Percentiles rank a stretch among this genome's conserved stretches.
These are phyloP conservation scores for Himalopsyche tibetana DNA, from an alignment of 2,888 invertebrate genomes.

Conservation along the genomic window DNA sequence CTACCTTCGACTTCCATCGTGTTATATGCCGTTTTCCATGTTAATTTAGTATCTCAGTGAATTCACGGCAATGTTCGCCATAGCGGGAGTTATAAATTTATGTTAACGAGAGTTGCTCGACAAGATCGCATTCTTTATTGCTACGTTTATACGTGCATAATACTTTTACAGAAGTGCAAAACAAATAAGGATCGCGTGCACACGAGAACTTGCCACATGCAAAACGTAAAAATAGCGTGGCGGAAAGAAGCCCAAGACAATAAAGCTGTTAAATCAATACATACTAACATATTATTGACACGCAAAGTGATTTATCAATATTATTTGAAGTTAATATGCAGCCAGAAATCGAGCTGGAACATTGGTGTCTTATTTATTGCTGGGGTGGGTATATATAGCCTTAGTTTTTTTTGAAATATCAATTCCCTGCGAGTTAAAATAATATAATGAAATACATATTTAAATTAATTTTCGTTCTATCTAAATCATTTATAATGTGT, in stretches of 20 bases:
- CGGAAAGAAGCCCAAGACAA: neutral
- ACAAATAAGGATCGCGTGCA: constrained; percentile 34
- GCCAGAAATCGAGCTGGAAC: neutral
- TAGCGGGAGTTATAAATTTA: constrained; percentile 17
- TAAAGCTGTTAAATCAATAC: neutral
- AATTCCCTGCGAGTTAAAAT: too few species aligned
- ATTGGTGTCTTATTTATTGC: neutral
- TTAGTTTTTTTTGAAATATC: too few species aligned
- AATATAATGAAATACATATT: too few species aligned
- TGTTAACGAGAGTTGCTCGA: constrained; percentile 14
- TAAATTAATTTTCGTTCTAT: too few species aligned
- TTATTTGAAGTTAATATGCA: neutral
- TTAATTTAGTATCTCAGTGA: constrained; percentile 3
- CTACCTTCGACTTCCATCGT: neutral
- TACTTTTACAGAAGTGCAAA: constrained; percentile 14
- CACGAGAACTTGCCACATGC: neutral
- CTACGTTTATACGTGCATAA: neutral
- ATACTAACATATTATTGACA: neutral
- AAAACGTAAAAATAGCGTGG: neutral
- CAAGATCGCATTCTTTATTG: constrained; percentile 12
- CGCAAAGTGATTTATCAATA: neutral
- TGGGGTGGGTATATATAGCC: too few species aligned
- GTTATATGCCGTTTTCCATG: neutral
- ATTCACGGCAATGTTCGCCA: neutral
- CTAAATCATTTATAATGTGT: too few species aligned